Evolutionary conservation across 2,797 vertebrate species (phyloP).

Genomic region (Austrolebias charrua): DNA sequence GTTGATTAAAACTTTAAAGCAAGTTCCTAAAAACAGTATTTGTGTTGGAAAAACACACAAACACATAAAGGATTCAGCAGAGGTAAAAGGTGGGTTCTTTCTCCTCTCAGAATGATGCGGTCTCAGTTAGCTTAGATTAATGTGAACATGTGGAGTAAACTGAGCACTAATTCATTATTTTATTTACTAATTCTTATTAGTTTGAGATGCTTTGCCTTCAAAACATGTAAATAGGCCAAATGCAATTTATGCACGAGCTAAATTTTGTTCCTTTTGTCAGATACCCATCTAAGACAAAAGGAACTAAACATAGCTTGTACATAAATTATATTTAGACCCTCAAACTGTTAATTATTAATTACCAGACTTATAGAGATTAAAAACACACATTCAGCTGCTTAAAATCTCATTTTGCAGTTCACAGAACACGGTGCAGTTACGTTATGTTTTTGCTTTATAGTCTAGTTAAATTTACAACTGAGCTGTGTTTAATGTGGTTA

Average conservation of each 20-base stretch:
- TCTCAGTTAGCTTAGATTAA: not conserved
- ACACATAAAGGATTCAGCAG: slow-evolving; percentile 68
- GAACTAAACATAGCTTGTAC: no score
- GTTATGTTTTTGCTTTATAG: not conserved
- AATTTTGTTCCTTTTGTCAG: not conserved
- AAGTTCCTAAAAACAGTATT: slow-evolving; percentile 54
- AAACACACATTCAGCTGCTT: not conserved
- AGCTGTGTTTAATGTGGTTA: not conserved
- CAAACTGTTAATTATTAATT: no score
- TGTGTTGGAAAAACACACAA: slow-evolving; percentile 69
- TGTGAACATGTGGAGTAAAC: no score
- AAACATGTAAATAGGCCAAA: not conserved
- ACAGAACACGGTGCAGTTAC: not conserved
- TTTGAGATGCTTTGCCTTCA: slow-evolving; percentile 5
- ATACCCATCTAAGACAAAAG: no score
- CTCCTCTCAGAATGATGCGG: not conserved
- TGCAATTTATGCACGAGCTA: not conserved
- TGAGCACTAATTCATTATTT: not conserved
- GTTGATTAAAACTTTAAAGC: slow-evolving; percentile 60
- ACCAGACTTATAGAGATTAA: not conserved
- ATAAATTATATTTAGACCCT: no score
- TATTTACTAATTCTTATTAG: no score
- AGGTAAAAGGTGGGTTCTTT: slow-evolving; percentile 80
- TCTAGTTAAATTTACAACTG: not conserved
- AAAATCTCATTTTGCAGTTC: not conserved